phyloP scores from a whole-genome alignment of 2,888 invertebrate species.

The Seira ritae region DNA sequence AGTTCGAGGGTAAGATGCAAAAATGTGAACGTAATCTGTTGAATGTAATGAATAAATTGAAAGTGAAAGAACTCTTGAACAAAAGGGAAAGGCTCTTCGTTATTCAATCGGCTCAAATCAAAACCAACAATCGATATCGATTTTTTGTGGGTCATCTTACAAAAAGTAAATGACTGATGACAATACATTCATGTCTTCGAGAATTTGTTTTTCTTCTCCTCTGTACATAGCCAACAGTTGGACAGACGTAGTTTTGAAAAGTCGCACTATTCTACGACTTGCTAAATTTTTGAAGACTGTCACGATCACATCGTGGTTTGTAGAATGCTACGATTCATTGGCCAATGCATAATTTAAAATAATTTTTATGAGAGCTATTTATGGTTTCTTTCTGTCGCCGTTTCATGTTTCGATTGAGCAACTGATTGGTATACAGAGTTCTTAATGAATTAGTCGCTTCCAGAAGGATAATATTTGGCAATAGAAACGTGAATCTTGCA shows the following conservation, averaged over 20 bases:
- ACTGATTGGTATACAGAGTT: not conserved
- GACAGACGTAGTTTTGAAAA: too few relatives aligned
- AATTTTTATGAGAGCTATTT: not conserved
- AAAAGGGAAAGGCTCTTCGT: not conserved
- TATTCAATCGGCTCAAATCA: not conserved
- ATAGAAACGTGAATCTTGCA: too few relatives aligned
- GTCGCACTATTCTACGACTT: not conserved
- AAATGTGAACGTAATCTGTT: not conserved
- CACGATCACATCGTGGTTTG: not conserved
- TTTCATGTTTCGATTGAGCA: not conserved
- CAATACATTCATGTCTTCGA: not conserved
- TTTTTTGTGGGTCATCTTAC: not conserved
- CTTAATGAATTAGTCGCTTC: too few relatives aligned
- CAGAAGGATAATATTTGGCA: too few relatives aligned
- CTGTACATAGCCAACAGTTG: too few relatives aligned
- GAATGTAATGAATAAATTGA: not conserved
- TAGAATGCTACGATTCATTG: not conserved
- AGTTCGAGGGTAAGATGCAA: not conserved
- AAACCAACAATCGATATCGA: not conserved
- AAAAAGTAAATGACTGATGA: not conserved
- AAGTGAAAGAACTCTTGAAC: not conserved
- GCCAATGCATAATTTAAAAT: not conserved
- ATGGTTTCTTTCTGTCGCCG: not conserved
- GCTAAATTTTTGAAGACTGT: not conserved
- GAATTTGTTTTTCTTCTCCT: too few relatives aligned